Percentiles rank a stretch among this genome's conserved stretches.
Evolutionary conservation across 2,797 vertebrate species (phyloP).

Genomic region (Siniperca undulata): DNA sequence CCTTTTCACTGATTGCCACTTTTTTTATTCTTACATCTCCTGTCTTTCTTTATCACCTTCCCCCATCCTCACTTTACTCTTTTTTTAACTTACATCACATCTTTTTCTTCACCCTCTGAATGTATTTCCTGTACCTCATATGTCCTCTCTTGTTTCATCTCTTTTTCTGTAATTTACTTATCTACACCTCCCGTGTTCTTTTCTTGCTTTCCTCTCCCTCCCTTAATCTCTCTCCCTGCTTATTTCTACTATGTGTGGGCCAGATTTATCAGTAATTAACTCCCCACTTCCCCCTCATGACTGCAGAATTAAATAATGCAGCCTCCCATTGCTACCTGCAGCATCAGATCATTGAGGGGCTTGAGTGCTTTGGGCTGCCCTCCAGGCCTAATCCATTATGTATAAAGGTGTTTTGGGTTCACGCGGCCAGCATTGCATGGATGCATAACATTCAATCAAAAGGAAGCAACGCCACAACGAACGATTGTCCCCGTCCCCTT

Average conservation of each 20-base stretch:
- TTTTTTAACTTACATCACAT: constrained; percentile 5
- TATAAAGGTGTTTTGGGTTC: constrained; percentile 70
- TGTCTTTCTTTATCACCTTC: constrained; percentile 19
- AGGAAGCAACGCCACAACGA: constrained; percentile 31
- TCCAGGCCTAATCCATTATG: constrained; percentile 77
- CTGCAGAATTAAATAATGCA: constrained; percentile 70
- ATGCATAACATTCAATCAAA: constrained; percentile 62
- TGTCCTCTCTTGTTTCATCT: constrained; percentile 13
- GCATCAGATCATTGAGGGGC: constrained; percentile 62
- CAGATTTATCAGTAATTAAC: constrained; percentile 75
- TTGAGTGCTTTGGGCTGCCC: constrained; percentile 63
- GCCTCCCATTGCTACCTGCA: constrained; percentile 65
- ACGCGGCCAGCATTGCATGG: constrained; percentile 34
- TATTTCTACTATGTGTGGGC: constrained; percentile 24
- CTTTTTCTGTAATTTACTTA: constrained; percentile 31
- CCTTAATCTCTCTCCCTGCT: constrained; percentile 30
- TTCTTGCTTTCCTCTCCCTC: constrained; percentile 9
- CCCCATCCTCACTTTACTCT: background rate
- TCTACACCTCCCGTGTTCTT: constrained; percentile 9
- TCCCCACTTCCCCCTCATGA: constrained; percentile 47
- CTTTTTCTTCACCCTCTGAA: constrained; percentile 10
- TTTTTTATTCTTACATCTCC: background rate
- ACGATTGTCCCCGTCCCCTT: constrained; percentile 14
- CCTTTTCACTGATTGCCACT: constrained; percentile 18
- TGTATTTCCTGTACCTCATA: background rate